Conservation (phyloP, 2,113 vertebrate genomes). For the Oreochromis spilurus region DNA sequence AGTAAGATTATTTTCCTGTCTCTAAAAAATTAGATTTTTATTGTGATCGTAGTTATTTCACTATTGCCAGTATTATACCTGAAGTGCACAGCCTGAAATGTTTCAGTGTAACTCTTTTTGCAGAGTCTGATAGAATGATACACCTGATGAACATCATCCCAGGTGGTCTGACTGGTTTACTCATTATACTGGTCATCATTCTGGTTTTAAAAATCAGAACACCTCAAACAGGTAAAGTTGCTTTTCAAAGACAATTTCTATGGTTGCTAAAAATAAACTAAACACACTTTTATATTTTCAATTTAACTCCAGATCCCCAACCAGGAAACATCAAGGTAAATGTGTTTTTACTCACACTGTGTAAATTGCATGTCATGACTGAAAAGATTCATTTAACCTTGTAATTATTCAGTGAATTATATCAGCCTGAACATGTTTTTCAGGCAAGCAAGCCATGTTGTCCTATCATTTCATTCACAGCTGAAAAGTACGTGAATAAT, state of each 20-base stretch:
- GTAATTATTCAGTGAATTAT: neutral
- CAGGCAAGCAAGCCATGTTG: fast-evolving
- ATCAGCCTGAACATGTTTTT: neutral
- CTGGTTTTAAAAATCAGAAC: neutral
- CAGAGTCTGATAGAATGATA: too few relatives aligned
- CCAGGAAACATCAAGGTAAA: neutral
- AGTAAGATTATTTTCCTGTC: neutral
- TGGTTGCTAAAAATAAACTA: neutral
- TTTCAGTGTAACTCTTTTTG: neutral
- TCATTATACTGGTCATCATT: neutral
- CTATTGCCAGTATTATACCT: neutral
- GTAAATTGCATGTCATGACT: fast-evolving
- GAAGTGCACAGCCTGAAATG: neutral
- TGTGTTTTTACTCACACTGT: neutral
- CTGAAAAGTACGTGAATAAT: fast-evolving
- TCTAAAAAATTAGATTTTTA: fast-evolving
- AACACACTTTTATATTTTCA: neutral
- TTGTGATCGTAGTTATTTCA: neutral
- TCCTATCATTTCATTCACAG: neutral
- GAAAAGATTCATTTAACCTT: neutral
- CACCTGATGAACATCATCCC: neutral
- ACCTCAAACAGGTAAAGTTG: neutral
- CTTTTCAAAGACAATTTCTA: neutral
- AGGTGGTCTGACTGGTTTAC: neutral
- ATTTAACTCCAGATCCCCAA: neutral